Evolutionary conservation across 2,888 invertebrate genomes (phyloP), one percentile per base, ranked within the genome.

Genomic region (Dexiosoma caninum): DNA sequence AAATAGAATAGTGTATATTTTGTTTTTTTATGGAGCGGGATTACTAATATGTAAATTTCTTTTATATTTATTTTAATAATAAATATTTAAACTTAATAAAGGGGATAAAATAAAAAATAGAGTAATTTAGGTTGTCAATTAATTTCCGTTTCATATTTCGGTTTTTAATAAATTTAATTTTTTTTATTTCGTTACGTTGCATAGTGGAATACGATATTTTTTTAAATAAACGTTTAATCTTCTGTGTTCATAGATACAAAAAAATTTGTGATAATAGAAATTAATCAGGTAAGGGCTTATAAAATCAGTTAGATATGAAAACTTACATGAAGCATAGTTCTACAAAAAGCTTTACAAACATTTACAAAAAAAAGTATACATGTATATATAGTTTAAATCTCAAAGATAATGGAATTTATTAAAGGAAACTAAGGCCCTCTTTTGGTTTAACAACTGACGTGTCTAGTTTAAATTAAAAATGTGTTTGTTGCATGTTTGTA

Each of bases 1-100:
- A 81, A 74, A 76, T 81, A 77, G 72, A 77, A 81, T 81, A 77
- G 77, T 69, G 69, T 81, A 77, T 81, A 81, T 81, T 81, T 80
- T 74, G 44, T 80, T 75, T 53, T 80, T 81, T 49, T 64, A 77
- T 81, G 77, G 72, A 77, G 81, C 81, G 77, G 74, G 72, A 64
- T 81, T 77, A 81, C 81, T 81, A 81, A 60, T 57, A 40, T 51
- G 57, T 59, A 10, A 40, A 1, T 46, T 46, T 55, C 62, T n/a
- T 66, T 70, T 72, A 14, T 72, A 64, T 78, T 60, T 40, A 69
- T 74, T 76, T 64, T 49, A 70, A 64, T 81, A 72, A 67, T 76
- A 66, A 59, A 72, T 80, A 76, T 71, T 80, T 69, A 64, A 81
- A 74, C 69, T 77, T 74, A 81, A 72, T 81, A 72, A 77, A 72